These are phyloP conservation scores for Tachina grossa DNA, from an alignment of 2,888 invertebrate species.

Conservation along the genomic window DNA sequence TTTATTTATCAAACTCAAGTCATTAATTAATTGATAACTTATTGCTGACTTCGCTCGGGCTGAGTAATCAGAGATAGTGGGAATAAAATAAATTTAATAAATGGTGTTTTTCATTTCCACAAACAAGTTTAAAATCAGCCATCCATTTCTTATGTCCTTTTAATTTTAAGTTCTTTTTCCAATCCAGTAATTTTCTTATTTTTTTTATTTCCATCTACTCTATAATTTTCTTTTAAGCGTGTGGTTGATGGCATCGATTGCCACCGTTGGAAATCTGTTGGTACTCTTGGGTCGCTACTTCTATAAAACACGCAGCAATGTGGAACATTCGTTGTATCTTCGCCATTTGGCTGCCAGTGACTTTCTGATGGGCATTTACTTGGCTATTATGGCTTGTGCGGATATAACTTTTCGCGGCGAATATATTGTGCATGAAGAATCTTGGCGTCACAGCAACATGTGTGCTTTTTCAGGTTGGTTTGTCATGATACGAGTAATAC, in stretches of 20 bases:
- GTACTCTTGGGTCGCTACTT: constrained; percentile 85
- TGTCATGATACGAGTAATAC: neutral
- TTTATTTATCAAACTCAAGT: too few relatives aligned
- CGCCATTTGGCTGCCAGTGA: constrained; percentile 86
- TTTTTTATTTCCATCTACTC: constrained; percentile 23
- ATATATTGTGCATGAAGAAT: constrained; percentile 84
- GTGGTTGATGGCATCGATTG: constrained; percentile 86
- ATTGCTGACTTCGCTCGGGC: too few relatives aligned
- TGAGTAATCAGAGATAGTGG: too few relatives aligned
- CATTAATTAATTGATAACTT: too few relatives aligned
- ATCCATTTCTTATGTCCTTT: neutral
- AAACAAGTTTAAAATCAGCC: too few relatives aligned
- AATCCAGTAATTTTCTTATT: neutral
- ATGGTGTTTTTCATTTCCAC: too few relatives aligned
- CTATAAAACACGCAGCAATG: constrained; percentile 83
- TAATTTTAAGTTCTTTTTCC: neutral
- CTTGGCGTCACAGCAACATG: constrained; percentile 85
- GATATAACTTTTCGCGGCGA: constrained; percentile 84
- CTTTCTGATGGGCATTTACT: constrained; percentile 86
- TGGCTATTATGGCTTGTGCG: constrained; percentile 85
- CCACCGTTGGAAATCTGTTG: constrained; percentile 85
- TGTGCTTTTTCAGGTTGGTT: constrained; percentile 84
- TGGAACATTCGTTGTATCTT: constrained; percentile 86
- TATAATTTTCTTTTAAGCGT: constrained; percentile 82
- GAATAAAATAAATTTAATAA: too few relatives aligned